A percentile compares a stretch with the other conserved stretches of the same genome.
Evolutionary conservation across 2,888 invertebrate genomes (phyloP).

Genomic region (Listrodromus nycthemerus): DNA sequence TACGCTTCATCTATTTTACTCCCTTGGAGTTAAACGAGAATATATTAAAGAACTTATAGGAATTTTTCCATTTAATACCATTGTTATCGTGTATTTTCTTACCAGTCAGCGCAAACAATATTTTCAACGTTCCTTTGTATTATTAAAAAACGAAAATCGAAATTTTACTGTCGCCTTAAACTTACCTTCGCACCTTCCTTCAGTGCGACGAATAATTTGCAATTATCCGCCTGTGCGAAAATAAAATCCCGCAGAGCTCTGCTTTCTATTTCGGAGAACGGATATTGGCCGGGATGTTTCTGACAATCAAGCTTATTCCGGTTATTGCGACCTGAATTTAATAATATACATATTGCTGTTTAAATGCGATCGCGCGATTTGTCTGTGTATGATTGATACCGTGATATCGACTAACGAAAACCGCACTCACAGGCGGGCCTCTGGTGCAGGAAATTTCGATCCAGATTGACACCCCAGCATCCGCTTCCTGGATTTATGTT

Average conservation of each 20-base stretch:
- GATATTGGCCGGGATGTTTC: slow-evolving; percentile 49
- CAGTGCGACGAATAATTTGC: slow-evolving; percentile 56
- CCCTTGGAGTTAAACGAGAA: no score
- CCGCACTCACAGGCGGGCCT: slow-evolving; percentile 48
- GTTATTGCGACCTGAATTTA: slow-evolving; percentile 30
- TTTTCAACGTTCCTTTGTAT: no score
- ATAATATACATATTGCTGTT: slow-evolving; percentile 8
- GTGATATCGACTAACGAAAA: slow-evolving; percentile 26
- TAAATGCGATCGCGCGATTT: not conserved
- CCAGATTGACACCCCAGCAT: slow-evolving; percentile 63
- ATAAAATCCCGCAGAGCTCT: slow-evolving; percentile 55
- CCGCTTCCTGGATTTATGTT: slow-evolving; percentile 56
- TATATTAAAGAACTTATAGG: no score
- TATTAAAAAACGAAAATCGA: no score
- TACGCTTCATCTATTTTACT: no score
- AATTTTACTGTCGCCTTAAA: not conserved
- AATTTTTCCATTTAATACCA: no score
- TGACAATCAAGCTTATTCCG: slow-evolving; percentile 24
- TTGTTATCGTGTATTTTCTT: no score
- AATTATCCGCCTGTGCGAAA: slow-evolving; percentile 1
- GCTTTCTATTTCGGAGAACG: slow-evolving; percentile 63
- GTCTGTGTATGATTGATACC: not conserved
- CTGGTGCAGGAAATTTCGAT: slow-evolving; percentile 62
- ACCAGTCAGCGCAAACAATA: no score
- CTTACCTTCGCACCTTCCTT: slow-evolving; percentile 60